Conservation (phyloP, 2,888 invertebrate species). For the Zonitis immaculata region DNA sequence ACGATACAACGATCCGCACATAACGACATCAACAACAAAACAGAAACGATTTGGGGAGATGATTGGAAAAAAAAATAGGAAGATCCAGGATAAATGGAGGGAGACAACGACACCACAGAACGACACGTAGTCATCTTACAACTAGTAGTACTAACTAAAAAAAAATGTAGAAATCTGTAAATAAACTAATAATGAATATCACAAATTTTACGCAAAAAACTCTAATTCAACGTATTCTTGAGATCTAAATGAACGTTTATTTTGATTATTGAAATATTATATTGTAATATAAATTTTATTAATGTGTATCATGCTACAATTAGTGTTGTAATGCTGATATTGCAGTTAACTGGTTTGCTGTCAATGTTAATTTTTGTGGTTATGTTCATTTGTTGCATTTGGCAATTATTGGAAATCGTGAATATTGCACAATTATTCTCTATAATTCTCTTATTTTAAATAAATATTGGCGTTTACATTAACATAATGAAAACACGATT, state of each 20-base stretch:
- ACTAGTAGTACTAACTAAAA: not conserved
- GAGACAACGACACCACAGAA: too few relatives aligned
- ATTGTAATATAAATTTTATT: too few relatives aligned
- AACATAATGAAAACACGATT: constrained; percentile 85
- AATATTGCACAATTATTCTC: not conserved
- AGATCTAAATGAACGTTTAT: too few relatives aligned
- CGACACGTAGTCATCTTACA: not conserved
- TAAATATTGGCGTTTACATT: not conserved
- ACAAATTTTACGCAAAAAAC: too few relatives aligned
- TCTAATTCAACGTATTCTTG: too few relatives aligned
- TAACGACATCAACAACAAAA: constrained; percentile 20
- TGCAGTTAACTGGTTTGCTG: not conserved
- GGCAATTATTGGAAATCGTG: not conserved
- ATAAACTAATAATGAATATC: too few relatives aligned
- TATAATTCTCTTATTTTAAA: not conserved
- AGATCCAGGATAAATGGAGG: not conserved
- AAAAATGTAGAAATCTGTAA: too few relatives aligned
- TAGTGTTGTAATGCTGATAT: not conserved
- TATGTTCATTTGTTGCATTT: not conserved
- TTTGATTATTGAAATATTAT: too few relatives aligned
- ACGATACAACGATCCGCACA: constrained; percentile 12
- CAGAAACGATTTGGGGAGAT: constrained; percentile 11
- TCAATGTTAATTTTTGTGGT: too few relatives aligned
- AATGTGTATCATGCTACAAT: not conserved
- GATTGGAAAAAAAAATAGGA: not conserved